Conservation (phyloP, 2,113 vertebrate genomes). For the Pangasianodon hypophthalmus region DNA sequence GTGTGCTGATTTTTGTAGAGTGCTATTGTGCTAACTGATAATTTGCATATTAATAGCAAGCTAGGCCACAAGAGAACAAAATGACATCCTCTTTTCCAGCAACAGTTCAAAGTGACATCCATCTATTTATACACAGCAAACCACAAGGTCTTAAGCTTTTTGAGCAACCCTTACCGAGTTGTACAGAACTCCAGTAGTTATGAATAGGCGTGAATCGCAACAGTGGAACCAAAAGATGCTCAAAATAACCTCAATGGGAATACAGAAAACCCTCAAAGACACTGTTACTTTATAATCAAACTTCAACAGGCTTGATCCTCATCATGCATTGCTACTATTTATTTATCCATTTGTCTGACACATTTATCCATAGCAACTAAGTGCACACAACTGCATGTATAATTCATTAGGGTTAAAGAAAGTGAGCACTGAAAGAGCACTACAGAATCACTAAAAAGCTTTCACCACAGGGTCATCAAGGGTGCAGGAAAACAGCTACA, state of each 20-base stretch:
- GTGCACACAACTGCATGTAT: slow-evolving; percentile 49
- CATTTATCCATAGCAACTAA: slow-evolving; percentile 27
- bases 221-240: neutral
- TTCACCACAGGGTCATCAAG: slow-evolving; percentile 27
- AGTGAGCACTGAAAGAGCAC: slow-evolving; percentile 14
- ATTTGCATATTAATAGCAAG: too few species aligned
- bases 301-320: slow-evolving; percentile 6
- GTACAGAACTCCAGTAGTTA: neutral
- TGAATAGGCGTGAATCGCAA: neutral
- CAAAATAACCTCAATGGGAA: neutral
- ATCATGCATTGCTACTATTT: neutral
- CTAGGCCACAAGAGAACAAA: too few species aligned
- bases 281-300: slow-evolving; percentile 10
- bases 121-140: neutral
- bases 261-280: neutral
- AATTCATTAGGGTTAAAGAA: slow-evolving; percentile 44
- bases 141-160: neutral
- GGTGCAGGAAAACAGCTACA: neutral
- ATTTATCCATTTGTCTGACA: neutral
- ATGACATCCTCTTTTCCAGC: too few species aligned
- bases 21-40: too few species aligned
- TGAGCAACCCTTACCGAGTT: neutral
- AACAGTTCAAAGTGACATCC: neutral
- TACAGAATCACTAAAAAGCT: slow-evolving; percentile 40
- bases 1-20: too few species aligned